phyloP scores from a whole-genome alignment of 1,140 invertebrate species.

The Drosophila navojoa region DNA sequence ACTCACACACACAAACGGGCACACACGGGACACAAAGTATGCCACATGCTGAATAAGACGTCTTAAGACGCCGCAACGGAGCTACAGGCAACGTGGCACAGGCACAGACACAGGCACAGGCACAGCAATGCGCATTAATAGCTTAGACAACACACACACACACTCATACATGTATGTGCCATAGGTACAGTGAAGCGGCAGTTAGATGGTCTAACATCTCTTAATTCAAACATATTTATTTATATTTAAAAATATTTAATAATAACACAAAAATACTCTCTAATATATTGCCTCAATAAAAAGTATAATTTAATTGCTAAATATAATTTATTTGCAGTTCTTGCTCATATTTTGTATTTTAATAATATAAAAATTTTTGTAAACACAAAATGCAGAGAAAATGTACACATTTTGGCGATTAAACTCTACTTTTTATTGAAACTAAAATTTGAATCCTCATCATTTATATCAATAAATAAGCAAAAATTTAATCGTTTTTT shows the following conservation, averaged over 20 bases:
- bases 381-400: no score
- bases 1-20: constrained; percentile 15
- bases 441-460: no score
- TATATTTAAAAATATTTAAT: no score
- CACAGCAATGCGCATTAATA: constrained; percentile 66
- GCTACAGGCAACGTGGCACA: constrained; percentile 20
- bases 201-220: neutral
- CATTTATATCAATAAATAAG: no score
- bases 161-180: constrained; percentile 1
- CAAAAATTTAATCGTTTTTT: no score
- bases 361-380: neutral
- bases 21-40: constrained; percentile 50
- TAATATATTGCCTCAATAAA: no score
- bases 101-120: neutral
- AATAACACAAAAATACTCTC: neutral
- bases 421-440: no score
- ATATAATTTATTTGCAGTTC: neutral
- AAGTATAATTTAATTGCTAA: neutral
- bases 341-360: no score
- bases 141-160: constrained; percentile 48
- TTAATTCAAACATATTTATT: no score
- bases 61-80: constrained; percentile 17
- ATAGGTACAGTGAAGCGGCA: constrained; percentile 15
- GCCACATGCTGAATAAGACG: constrained; percentile 47
- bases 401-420: no score